Evolutionary conservation across 2,888 invertebrate species (phyloP).

Genomic region (Eupithecia subfuscata): DNA sequence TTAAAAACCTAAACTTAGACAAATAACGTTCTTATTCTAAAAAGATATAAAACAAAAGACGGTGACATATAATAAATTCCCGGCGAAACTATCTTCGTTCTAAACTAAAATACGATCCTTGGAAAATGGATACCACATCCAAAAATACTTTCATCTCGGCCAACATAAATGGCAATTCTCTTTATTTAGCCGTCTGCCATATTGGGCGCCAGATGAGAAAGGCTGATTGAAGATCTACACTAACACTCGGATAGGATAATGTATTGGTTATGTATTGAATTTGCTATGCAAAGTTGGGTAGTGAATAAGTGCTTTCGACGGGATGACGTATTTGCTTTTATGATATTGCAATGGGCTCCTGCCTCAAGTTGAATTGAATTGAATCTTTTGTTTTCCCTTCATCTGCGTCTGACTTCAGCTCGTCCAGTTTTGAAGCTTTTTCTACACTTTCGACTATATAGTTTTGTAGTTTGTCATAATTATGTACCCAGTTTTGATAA

Average conservation of each 20-base stretch:
- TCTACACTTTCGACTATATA: too few relatives aligned
- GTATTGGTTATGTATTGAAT: constrained; percentile 24
- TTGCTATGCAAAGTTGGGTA: neutral
- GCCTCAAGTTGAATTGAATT: too few relatives aligned
- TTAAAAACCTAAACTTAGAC: too few relatives aligned
- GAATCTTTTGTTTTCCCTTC: neutral
- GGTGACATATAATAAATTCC: too few relatives aligned
- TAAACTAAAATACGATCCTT: too few relatives aligned
- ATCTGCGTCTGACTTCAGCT: neutral
- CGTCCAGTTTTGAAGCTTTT: too few relatives aligned
- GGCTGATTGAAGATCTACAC: constrained; percentile 49
- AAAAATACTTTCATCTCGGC: neutral
- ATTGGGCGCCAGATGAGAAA: constrained; percentile 45
- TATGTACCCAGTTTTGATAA: too few relatives aligned
- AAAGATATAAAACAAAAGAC: too few relatives aligned
- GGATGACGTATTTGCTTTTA: neutral
- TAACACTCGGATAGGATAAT: constrained; percentile 22
- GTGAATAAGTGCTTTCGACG: neutral
- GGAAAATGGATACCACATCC: neutral
- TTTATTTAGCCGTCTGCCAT: constrained; percentile 52
- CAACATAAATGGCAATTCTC: constrained; percentile 48
- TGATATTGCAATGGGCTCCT: too few relatives aligned
- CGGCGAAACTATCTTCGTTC: too few relatives aligned
- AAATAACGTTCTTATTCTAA: too few relatives aligned
- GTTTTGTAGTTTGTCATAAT: too few relatives aligned